phyloP scores from a whole-genome alignment of 2,888 invertebrate genomes.

The Heliconius sara region DNA sequence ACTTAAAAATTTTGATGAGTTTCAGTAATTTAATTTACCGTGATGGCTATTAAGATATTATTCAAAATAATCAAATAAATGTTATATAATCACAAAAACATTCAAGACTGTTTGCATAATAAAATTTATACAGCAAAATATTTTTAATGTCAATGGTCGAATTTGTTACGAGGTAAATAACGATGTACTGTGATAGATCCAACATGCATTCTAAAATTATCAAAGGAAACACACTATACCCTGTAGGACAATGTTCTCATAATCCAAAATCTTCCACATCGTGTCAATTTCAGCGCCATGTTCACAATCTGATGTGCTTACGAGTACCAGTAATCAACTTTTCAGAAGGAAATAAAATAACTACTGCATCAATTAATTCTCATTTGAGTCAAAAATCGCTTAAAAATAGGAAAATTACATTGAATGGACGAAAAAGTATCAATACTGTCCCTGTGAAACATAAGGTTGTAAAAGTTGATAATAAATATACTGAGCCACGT shows the following conservation, averaged over 20 bases:
- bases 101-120: background rate
- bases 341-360: slow-evolving; percentile 8
- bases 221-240: background rate
- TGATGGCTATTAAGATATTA: background rate
- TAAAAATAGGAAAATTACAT: background rate
- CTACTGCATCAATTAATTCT: background rate
- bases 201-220: background rate
- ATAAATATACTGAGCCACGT: slow-evolving; percentile 12
- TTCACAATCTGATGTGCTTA: background rate
- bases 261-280: background rate
- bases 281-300: background rate
- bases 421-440: background rate
- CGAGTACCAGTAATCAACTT: slow-evolving; percentile 3
- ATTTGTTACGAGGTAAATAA: background rate
- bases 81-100: background rate
- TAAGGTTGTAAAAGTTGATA: slow-evolving; percentile 5
- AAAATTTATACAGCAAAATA: background rate
- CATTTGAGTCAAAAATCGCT: slow-evolving; percentile 16
- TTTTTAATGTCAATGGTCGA: background rate
- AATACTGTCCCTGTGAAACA: slow-evolving; percentile 9
- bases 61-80: background rate
- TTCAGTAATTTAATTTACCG: background rate
- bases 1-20: background rate
- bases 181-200: background rate
- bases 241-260: background rate